These are phyloP conservation scores for Campylorhamphus procurvoides DNA, from an alignment of 2,113 vertebrate species.

Conservation along the genomic window DNA sequence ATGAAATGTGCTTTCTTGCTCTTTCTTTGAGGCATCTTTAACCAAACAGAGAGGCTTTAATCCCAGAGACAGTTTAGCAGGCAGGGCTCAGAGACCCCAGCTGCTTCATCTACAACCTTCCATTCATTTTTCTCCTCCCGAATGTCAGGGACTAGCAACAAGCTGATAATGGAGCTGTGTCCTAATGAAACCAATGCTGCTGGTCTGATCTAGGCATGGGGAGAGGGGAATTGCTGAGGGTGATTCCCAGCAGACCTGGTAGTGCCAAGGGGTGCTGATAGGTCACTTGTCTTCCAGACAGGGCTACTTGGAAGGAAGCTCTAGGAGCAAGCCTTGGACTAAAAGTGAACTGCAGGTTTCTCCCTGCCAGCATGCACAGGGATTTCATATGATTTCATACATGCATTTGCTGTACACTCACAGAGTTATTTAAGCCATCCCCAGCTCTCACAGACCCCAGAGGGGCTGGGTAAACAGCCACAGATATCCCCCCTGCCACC, in stretches of 20 bases:
- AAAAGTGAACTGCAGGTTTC: neutral
- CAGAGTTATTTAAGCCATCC: fast-evolving
- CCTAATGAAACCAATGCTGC: neutral
- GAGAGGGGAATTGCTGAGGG: neutral
- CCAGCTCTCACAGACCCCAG: neutral
- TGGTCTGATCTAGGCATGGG: neutral
- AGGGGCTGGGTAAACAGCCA: neutral
- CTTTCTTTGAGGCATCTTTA: neutral
- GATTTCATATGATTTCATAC: neutral
- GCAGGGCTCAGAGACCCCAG: neutral
- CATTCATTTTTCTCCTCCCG: neutral
- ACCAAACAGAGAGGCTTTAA: neutral
- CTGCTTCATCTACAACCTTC: neutral
- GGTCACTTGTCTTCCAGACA: neutral
- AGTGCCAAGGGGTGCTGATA: neutral
- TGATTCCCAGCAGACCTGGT: neutral
- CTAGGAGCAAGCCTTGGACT: neutral
- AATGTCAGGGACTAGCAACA: neutral
- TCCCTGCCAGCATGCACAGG: fast-evolving
- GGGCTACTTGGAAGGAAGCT: neutral
- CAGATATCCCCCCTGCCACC: fast-evolving
- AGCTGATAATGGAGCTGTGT: neutral
- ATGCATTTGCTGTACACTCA: fast-evolving
- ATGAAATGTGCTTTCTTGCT: neutral
- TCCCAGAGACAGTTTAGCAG: neutral